These are phyloP conservation scores for Gymnodraco acuticeps DNA, from an alignment of 2,797 vertebrate genomes.

Conservation along the genomic window DNA sequence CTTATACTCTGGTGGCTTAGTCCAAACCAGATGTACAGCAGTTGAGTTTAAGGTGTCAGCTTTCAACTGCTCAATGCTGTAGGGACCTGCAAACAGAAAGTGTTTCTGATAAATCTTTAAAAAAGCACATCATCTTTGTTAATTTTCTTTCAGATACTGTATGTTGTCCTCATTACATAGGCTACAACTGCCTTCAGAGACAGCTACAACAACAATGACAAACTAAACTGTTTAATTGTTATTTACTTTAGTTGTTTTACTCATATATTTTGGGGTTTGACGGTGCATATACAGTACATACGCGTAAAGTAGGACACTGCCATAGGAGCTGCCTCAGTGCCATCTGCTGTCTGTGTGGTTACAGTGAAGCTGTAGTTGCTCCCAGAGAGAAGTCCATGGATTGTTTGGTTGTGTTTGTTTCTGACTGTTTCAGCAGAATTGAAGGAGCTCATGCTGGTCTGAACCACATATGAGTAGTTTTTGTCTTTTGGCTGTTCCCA, in stretches of 20 bases:
- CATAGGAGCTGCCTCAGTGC: slow-evolving; percentile 63
- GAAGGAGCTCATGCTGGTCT: background rate
- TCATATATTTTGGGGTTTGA: background rate
- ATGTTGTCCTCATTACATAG: too few relatives aligned
- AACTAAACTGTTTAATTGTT: too few relatives aligned
- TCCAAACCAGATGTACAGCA: slow-evolving; percentile 59
- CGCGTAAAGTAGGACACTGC: slow-evolving; percentile 70
- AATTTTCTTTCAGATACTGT: too few relatives aligned
- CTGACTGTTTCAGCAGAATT: fast-evolving
- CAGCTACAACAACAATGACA: too few relatives aligned
- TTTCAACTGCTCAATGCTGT: background rate
- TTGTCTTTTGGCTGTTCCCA: slow-evolving; percentile 66
- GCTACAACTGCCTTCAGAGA: too few relatives aligned
- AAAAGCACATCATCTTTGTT: too few relatives aligned
- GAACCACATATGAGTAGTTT: slow-evolving; percentile 64
- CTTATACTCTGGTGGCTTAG: slow-evolving; percentile 34
- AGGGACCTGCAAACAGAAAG: slow-evolving; percentile 64
- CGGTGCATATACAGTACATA: slow-evolving; percentile 46
- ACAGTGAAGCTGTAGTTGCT: slow-evolving; percentile 78
- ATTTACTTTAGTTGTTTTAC: background rate
- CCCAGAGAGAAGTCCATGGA: slow-evolving; percentile 69
- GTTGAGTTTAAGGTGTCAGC: slow-evolving; percentile 61
- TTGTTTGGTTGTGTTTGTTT: background rate
- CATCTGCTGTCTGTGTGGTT: slow-evolving; percentile 60
- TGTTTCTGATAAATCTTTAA: slow-evolving; percentile 1